Evolutionary conservation across 2,797 vertebrate species (phyloP).

Genomic region (Presbytis comata): DNA sequence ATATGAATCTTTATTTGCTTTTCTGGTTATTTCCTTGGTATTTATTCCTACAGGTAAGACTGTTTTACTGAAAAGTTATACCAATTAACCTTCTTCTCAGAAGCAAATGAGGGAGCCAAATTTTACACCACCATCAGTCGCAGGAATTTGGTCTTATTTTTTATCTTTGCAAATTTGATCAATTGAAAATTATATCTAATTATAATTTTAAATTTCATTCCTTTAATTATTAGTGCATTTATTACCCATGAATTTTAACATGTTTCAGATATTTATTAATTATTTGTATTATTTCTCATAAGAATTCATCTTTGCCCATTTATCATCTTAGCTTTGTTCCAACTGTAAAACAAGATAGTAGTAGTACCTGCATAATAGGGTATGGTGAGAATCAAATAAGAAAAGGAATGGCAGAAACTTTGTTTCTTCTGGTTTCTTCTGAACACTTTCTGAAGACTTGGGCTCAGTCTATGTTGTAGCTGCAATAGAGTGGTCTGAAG

Average conservation of each 20-base stretch:
- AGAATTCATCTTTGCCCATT: neutral
- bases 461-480: neutral
- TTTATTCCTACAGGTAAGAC: neutral
- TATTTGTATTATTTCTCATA: neutral
- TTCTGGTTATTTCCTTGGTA: neutral
- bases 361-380: neutral
- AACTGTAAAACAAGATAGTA: neutral
- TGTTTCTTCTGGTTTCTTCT: constrained; percentile 21
- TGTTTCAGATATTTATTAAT: neutral
- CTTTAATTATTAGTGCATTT: neutral
- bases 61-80: neutral
- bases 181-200: neutral
- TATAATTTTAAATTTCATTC: neutral
- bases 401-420: neutral
- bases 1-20: constrained; percentile 13
- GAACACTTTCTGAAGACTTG: neutral
- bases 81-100: neutral
- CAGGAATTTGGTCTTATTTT: neutral
- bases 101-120: neutral
- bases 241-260: neutral
- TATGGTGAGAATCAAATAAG: neutral
- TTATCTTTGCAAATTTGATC: constrained; percentile 9
- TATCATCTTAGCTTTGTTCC: neutral
- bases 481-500: neutral
- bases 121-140: neutral